These are phyloP conservation scores for Epicampocera succincta DNA, from an alignment of 2,888 invertebrate species.

Conservation along the genomic window DNA sequence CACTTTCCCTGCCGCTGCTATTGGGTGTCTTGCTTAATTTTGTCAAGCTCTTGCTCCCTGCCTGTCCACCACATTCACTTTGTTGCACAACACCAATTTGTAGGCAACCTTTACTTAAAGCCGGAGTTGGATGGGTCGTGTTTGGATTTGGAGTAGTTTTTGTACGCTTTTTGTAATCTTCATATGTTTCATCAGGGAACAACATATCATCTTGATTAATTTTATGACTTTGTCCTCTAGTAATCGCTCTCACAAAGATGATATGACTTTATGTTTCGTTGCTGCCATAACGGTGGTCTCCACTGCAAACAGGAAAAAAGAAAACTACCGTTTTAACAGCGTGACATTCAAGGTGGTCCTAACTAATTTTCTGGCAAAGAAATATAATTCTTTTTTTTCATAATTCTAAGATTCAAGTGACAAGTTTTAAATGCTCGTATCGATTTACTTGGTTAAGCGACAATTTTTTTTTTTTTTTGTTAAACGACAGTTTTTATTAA, in stretches of 20 bases:
- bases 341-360: conserved; percentile 48
- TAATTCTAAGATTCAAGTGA: too few species aligned
- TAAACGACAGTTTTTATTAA: too few species aligned
- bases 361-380: conserved; percentile 47
- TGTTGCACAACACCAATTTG: conserved; percentile 8
- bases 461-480: too few species aligned
- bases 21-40: conserved; percentile 10
- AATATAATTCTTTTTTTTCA: too few species aligned
- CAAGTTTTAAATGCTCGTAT: too few species aligned
- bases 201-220: conserved; percentile 83
- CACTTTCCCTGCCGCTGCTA: conserved; percentile 49
- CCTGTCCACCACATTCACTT: conserved; percentile 34
- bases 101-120: background rate
- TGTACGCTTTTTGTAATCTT: conserved; percentile 59
- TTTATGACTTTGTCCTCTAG: conserved; percentile 41
- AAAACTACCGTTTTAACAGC: background rate
- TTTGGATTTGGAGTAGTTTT: conserved; percentile 42
- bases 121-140: conserved; percentile 9
- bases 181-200: conserved; percentile 91
- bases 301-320: conserved; percentile 40
- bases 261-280: conserved; percentile 1
- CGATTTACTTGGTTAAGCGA: too few species aligned
- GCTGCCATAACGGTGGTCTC: conserved; percentile 39
- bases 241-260: conserved; percentile 36
- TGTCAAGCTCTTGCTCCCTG: conserved; percentile 16